phyloP scores from a whole-genome alignment of 2,113 vertebrate genomes.

The Tupaia tana region DNA sequence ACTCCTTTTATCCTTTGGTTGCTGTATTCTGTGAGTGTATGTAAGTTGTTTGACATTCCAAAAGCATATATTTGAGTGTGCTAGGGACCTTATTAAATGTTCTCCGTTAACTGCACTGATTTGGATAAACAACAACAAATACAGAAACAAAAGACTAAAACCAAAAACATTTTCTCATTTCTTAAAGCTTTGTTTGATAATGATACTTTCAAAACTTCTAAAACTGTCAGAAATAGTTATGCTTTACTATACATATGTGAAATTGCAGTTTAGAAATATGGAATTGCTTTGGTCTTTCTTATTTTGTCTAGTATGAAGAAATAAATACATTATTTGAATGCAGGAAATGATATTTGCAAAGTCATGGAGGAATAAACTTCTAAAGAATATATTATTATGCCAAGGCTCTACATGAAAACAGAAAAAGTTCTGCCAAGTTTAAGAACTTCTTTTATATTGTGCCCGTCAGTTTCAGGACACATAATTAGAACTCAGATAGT shows the following conservation, averaged over 20 bases:
- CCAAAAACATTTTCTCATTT: conserved; percentile 27
- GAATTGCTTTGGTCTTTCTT: conserved; percentile 50
- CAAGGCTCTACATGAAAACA: conserved; percentile 4
- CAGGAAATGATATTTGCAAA: conserved; percentile 28
- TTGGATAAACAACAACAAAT: conserved; percentile 55
- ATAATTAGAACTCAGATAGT: neutral
- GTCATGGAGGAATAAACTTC: conserved; percentile 20
- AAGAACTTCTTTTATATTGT: conserved; percentile 9
- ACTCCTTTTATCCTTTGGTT: conserved; percentile 1
- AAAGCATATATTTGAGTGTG: neutral
- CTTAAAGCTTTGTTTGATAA: conserved; percentile 62
- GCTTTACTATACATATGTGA: conserved; percentile 57
- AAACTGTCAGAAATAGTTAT: conserved; percentile 63
- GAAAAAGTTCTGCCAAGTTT: neutral
- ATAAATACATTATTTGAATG: conserved; percentile 49
- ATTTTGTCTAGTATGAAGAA: conserved; percentile 47
- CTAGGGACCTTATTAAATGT: conserved; percentile 15
- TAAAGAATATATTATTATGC: conserved; percentile 2
- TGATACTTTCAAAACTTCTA: conserved; percentile 55
- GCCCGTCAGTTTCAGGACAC: neutral
- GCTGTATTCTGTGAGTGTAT: neutral
- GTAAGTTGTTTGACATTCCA: conserved; percentile 42
- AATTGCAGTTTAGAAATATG: conserved; percentile 57
- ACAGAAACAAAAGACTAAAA: conserved; percentile 60
- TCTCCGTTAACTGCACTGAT: conserved; percentile 48